These are phyloP conservation scores for Papilio dardanus DNA, from an alignment of 1,140 invertebrate genomes.

Conservation along the genomic window DNA sequence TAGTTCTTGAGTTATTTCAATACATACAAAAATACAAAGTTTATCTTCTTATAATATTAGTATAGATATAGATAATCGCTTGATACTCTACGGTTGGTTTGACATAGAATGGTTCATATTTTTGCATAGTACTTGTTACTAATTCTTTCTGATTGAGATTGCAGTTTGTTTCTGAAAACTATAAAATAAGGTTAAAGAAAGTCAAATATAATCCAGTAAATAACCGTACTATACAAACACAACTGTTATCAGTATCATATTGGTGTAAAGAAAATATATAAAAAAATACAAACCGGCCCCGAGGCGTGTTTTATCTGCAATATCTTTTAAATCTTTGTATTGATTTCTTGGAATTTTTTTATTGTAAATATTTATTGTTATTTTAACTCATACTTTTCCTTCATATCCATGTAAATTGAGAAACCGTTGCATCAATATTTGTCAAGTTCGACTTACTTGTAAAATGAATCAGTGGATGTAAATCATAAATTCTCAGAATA, in stretches of 20 bases:
- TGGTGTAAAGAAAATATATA: neutral
- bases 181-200: no score
- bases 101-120: no score
- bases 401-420: slow-evolving; percentile 17
- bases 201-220: no score
- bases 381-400: neutral
- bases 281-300: neutral
- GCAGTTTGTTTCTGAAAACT: no score
- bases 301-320: slow-evolving; percentile 6
- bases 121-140: no score
- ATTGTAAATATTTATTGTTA: slow-evolving; percentile 10
- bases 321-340: neutral
- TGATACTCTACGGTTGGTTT: no score
- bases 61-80: no score
- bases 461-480: neutral
- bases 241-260: neutral
- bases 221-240: neutral
- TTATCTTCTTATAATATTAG: no score
- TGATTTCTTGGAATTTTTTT: neutral
- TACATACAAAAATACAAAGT: no score
- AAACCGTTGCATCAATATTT: slow-evolving; percentile 2
- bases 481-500: neutral
- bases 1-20: no score
- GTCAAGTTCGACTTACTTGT: neutral
- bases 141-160: no score